A percentile compares a stretch with the other conserved stretches of the same genome.
Conservation (phyloP, 2,888 invertebrate genomes). For the Villa cingulata region DNA sequence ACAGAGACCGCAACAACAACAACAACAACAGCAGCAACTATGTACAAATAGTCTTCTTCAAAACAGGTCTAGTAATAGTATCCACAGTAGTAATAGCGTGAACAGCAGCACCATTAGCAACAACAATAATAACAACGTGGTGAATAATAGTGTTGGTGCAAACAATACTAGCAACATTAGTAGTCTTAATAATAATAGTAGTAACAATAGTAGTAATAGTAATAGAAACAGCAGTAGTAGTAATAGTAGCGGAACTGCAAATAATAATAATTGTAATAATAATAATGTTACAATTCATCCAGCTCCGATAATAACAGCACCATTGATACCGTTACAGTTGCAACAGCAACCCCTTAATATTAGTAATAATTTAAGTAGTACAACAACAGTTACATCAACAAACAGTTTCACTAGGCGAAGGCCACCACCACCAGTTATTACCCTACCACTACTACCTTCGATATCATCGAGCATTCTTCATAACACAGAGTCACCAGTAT, state of each 20-base stretch:
- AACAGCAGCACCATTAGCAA: constrained; percentile 20
- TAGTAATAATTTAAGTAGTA: constrained; percentile 14
- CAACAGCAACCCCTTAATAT: constrained; percentile 12
- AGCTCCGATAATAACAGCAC: constrained; percentile 22
- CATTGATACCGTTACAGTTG: constrained; percentile 21
- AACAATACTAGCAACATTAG: constrained; percentile 9
- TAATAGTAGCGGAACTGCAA: constrained; percentile 7
- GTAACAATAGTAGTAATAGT: constrained; percentile 16
- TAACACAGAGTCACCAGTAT: constrained; percentile 29
- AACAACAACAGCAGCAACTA: constrained; percentile 18
- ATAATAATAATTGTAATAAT: constrained; percentile 23
- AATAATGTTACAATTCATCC: constrained; percentile 18
- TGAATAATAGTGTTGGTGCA: constrained; percentile 7
- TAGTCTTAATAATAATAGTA: constrained; percentile 13
- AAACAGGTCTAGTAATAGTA: constrained; percentile 15
- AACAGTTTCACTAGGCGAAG: constrained; percentile 33
- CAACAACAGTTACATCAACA: constrained; percentile 26
- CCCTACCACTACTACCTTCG: constrained; percentile 23
- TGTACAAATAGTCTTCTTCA: constrained; percentile 22
- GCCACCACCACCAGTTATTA: constrained; percentile 21
- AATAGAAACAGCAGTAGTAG: constrained; percentile 12
- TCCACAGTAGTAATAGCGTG: constrained; percentile 6
- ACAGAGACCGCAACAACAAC: constrained; percentile 15
- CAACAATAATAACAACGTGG: constrained; percentile 18
- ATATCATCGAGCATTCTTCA: constrained; percentile 19